A percentile compares a stretch with the other conserved stretches of the same genome.
Evolutionary conservation across 2,797 vertebrate species (phyloP).

Genomic region (Urocyon cinereoargenteus): DNA sequence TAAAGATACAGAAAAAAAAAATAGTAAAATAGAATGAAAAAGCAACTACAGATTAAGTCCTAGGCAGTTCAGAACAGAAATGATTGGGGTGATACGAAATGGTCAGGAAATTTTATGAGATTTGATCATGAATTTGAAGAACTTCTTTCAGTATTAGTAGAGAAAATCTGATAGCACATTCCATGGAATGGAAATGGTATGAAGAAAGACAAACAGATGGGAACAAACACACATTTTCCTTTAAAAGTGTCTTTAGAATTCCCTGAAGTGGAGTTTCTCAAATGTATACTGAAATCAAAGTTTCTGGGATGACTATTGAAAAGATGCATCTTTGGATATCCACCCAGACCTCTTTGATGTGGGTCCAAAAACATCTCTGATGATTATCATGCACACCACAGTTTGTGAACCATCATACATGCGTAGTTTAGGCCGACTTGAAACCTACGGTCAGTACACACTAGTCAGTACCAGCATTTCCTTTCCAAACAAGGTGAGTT

Average conservation of each 20-base stretch:
- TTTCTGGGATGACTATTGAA: neutral
- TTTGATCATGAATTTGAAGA: neutral
- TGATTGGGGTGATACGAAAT: neutral
- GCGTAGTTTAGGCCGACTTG: neutral
- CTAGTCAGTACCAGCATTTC: neutral
- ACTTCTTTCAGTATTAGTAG: neutral
- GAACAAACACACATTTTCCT: neutral
- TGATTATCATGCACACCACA: neutral
- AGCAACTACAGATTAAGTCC: neutral
- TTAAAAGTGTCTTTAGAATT: neutral
- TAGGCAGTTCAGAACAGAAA: neutral
- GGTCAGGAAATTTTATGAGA: neutral
- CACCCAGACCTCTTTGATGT: neutral
- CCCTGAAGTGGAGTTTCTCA: neutral
- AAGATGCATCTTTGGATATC: neutral
- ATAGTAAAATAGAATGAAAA: neutral
- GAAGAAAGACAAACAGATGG: neutral
- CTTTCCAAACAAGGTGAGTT: neutral
- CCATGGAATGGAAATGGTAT: neutral
- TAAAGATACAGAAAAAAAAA: neutral
- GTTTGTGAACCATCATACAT: neutral
- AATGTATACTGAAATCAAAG: conserved; percentile 8
- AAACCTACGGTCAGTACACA: neutral
- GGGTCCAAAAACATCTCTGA: neutral
- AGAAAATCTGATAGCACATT: neutral